Evolutionary conservation across 2,888 invertebrate species (phyloP).

Genomic region (Ctena decussata): DNA sequence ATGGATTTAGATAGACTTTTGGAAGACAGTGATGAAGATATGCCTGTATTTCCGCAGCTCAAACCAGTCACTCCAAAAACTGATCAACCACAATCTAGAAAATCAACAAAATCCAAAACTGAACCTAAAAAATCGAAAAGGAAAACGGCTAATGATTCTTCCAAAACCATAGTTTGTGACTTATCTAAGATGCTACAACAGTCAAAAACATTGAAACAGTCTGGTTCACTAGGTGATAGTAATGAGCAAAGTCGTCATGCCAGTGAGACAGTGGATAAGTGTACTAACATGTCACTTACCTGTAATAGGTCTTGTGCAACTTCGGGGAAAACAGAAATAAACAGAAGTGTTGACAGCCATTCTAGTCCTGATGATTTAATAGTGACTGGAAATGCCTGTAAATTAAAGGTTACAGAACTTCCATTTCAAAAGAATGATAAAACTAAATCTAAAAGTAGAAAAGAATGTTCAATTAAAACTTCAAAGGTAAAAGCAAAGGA

Average conservation of each 20-base stretch:
- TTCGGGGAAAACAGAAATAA: neutral
- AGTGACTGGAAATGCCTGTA: constrained; percentile 4
- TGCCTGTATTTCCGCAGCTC: constrained; percentile 41
- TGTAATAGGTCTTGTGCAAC: neutral
- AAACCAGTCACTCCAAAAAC: constrained; percentile 55
- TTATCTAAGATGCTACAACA: neutral
- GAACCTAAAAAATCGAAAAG: constrained; percentile 29
- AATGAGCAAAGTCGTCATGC: neutral
- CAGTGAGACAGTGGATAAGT: neutral
- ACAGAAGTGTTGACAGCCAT: neutral
- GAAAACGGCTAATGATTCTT: neutral
- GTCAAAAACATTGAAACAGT: neutral
- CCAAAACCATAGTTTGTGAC: neutral
- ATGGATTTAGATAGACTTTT: constrained; percentile 55
- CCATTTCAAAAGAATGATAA: neutral
- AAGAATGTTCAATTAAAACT: neutral
- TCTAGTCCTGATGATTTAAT: neutral
- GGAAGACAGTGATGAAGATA: constrained; percentile 59
- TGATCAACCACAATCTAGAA: constrained; percentile 12
- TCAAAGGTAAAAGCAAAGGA: neutral
- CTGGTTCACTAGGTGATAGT: neutral
- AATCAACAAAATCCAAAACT: constrained; percentile 20
- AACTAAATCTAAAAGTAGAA: neutral
- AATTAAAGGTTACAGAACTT: neutral
- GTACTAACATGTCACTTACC: neutral